These are phyloP conservation scores for Pterostichus madidus DNA, from an alignment of 2,888 invertebrate species.

Conservation along the genomic window DNA sequence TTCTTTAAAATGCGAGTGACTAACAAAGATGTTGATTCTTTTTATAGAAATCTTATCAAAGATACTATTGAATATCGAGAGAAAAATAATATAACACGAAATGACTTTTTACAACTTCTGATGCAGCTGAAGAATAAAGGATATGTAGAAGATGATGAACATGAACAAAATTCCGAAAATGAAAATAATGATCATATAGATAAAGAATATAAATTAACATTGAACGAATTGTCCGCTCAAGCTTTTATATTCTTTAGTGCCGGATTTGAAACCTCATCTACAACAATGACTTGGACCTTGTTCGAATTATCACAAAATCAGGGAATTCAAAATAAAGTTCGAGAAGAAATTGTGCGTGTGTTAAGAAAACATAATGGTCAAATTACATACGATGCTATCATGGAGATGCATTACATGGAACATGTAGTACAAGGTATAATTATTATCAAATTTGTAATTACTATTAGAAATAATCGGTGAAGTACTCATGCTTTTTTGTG, in stretches of 20 bases:
- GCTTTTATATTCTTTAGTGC: constrained; percentile 77
- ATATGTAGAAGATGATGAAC: constrained; percentile 68
- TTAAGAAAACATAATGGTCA: background rate
- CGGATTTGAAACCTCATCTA: constrained; percentile 78
- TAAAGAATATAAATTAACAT: constrained; percentile 62
- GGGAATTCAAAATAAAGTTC: constrained; percentile 76
- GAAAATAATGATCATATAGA: constrained; percentile 1
- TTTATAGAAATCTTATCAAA: constrained; percentile 71
- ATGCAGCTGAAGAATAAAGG: constrained; percentile 75
- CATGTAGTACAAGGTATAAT: background rate
- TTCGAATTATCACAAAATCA: constrained; percentile 76
- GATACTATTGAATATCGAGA: constrained; percentile 75
- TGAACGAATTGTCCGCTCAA: constrained; percentile 74
- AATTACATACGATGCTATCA: constrained; percentile 6
- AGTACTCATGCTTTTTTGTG: no score
- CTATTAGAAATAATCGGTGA: no score
- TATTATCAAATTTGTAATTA: background rate
- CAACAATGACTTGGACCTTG: constrained; percentile 74
- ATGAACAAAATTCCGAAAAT: constrained; percentile 47
- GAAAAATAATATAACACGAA: constrained; percentile 73
- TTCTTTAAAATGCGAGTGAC: constrained; percentile 53
- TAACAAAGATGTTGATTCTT: constrained; percentile 46
- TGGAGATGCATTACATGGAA: background rate
- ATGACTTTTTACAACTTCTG: constrained; percentile 78
- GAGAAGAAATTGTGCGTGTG: constrained; percentile 72